A percentile compares a stretch with the other conserved stretches of the same genome.
Evolutionary conservation across 2,113 vertebrate species (phyloP).

Genomic region (Dascyllus trimaculatus): DNA sequence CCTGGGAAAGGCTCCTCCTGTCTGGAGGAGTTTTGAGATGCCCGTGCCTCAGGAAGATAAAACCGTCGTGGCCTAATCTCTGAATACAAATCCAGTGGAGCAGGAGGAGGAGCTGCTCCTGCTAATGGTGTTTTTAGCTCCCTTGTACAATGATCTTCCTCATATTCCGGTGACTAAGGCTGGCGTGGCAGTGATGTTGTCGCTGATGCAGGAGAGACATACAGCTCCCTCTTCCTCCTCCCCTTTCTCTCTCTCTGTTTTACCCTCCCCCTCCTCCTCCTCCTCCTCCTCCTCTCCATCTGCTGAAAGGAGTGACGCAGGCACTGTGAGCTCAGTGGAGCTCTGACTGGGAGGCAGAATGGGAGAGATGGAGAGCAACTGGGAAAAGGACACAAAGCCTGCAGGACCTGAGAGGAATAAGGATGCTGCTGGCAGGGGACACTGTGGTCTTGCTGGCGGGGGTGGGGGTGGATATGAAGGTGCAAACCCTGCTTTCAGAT

Average conservation of each 20-base stretch:
- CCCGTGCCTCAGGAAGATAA: constrained; percentile 55
- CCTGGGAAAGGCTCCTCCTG: constrained; percentile 32
- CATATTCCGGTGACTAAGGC: constrained; percentile 76
- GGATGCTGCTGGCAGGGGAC: constrained; percentile 4
- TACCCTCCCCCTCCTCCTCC: constrained; percentile 44
- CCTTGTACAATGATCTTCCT: constrained; percentile 33
- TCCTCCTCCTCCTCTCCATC: constrained; percentile 70
- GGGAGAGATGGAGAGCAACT: constrained; percentile 56
- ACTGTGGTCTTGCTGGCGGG: not conserved
- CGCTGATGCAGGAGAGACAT: constrained; percentile 81
- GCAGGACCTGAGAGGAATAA: constrained; percentile 13
- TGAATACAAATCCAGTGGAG: constrained; percentile 28
- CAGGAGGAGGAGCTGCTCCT: constrained; percentile 12
- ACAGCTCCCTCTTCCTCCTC: constrained; percentile 74
- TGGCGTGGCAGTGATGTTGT: constrained; percentile 72
- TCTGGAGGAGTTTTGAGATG: not conserved
- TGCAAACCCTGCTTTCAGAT: not conserved
- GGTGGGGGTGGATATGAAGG: not conserved
- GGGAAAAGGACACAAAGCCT: constrained; percentile 21
- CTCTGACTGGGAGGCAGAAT: constrained; percentile 73
- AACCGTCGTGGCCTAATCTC: constrained; percentile 26
- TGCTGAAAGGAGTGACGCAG: constrained; percentile 87
- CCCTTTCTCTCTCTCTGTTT: constrained; percentile 27
- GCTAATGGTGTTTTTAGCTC: constrained; percentile 26
- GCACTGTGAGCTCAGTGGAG: constrained; percentile 61